Base-by-base conservation (phyloP, 2,797 vertebrate genomes). In the Pangasius larnaudii region DNA sequence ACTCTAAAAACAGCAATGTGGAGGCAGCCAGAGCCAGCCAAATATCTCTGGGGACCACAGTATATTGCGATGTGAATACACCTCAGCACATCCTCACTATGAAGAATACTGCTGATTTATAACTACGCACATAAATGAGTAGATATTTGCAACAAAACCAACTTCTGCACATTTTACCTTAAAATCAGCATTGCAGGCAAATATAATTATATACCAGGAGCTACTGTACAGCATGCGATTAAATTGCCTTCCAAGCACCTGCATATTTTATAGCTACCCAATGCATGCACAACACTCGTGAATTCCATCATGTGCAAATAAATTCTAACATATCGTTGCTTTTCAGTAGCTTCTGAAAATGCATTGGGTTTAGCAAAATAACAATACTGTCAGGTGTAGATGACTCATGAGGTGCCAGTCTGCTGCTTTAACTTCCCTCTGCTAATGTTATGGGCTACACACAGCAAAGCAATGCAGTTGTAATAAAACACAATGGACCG, bases 401-500 rank as follows among this genome's bases (percentile, higher is more conserved):
- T 88, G 88, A 87, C 58, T 87, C 90, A 82, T 74, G 88, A 86
- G 82, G 71, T 85, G 86, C 83, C 80, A 56, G 75, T 74, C 56
- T 77, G 86, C 88, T 56, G 88, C 56, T 77, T 89, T 87, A 36
- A 87, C 86, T 89, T 88, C 51, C 36, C 71, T 33, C 18, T 58
- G 39, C 78, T 88, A 84, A 89, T 77, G 63, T 86, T 80, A 84
- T n/a, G 61, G 85, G 51, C 81, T 71, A 58, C 39, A 88, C 75
- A 90, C 85, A 85, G 86, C 58, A 51, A 85, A 85, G 86, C 83
- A 69, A 78, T 85, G 87, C 77, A 59, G 79, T 53, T 74, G 85
- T 86, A 84, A 81, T 91, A 90, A 89, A 89, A 85, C 87, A 90
- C 87, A 88, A 90, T 89, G 87, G 84, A 22, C 69, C 89, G 63